These are phyloP conservation scores for Volucella inanis DNA, from an alignment of 2,888 invertebrate genomes.

Conservation along the genomic window DNA sequence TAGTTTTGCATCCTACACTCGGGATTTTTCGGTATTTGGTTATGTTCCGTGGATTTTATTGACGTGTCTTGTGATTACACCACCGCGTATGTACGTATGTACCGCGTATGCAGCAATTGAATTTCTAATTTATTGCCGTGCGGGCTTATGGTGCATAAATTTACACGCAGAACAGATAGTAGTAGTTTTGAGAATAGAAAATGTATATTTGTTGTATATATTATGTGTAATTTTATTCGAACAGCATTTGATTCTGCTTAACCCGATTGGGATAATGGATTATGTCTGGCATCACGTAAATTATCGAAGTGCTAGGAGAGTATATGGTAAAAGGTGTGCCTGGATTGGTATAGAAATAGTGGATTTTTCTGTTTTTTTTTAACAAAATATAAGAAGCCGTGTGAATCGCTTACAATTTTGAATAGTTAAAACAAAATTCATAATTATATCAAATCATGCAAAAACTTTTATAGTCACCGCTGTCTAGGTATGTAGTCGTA, in stretches of 20 bases:
- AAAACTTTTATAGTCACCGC: too few relatives aligned
- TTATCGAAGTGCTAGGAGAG: too few relatives aligned
- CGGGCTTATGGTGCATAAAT: constrained; percentile 54
- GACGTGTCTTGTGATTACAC: constrained; percentile 45
- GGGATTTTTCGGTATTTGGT: constrained; percentile 33
- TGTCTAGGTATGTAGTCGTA: too few relatives aligned
- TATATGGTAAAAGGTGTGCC: too few relatives aligned
- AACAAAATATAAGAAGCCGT: too few relatives aligned
- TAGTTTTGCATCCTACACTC: constrained; percentile 55
- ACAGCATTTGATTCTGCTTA: constrained; percentile 63
- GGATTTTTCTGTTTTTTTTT: too few relatives aligned
- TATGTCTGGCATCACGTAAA: constrained; percentile 30
- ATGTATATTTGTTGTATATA: background rate
- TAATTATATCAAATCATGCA: too few relatives aligned
- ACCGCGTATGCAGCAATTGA: constrained; percentile 49
- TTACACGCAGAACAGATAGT: constrained; percentile 12
- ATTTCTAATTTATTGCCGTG: constrained; percentile 64
- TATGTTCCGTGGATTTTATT: constrained; percentile 39
- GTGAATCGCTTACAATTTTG: too few relatives aligned
- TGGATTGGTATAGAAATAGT: too few relatives aligned
- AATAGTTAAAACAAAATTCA: too few relatives aligned
- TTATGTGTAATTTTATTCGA: constrained; percentile 57
- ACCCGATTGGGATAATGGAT: constrained; percentile 59
- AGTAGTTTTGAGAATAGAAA: constrained; percentile 26
- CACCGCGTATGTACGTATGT: background rate